Evolutionary conservation across 2,113 vertebrate genomes (phyloP), one percentile per base, ranked within the genome.

Genomic region (Chrysemys picta): DNA sequence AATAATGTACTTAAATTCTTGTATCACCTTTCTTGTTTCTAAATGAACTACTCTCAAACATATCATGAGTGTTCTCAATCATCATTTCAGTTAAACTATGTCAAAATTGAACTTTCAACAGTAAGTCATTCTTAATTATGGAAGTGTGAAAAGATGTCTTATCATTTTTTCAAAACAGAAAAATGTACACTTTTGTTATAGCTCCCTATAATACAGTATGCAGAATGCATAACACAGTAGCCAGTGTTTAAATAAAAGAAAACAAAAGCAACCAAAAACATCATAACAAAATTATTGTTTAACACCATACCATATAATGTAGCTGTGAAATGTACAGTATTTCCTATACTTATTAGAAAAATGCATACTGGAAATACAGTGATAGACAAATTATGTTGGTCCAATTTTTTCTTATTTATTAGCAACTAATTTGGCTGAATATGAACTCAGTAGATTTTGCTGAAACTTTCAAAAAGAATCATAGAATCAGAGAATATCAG

Each of bases 261-360:
- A 52, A 10, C 0, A 24, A 35, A 4, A 89, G 1, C 19, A 92
- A 91, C 42, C 47, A 84, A 90, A 38, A 10, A 7, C 86, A 69
- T 53, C 13, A 62, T 3, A 35, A 35, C 27, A 65, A 65, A 45
- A 19, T 21, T 8, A 22, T 82, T 16, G 54, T 27, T 85, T 59
- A 31, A 2, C 1, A 3, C n/a, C 17, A 10, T 50, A 1, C 4
- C 45, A 6, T 80, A 6, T 10, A 5, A 42, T 81, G 53, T 56
- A 85, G 14, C n/a, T 6, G 35, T 85, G 50, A 90, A 88, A 85
- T 69, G 7, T 1, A 6, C 29, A 0, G 1, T 49, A 42, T 94
- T 91, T 90, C 1, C 7, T 78, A 59, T 4, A 3, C 0, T 45
- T 80, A 2, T 4, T 76, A 80, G 2, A 24, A 92, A 72, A 72